Base-by-base conservation (phyloP, 2,888 invertebrate genomes). In the Nymphalis c-album region DNA sequence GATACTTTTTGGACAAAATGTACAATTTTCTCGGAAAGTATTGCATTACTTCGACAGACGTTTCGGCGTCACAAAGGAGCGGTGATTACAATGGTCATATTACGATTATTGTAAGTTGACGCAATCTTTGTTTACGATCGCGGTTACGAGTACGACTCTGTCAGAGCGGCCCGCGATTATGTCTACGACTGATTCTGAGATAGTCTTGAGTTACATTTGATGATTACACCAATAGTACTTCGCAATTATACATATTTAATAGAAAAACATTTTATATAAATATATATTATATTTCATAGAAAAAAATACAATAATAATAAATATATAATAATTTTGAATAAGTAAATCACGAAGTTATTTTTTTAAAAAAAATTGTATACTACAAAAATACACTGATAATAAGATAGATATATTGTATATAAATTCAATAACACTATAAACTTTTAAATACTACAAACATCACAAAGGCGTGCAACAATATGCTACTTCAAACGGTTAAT, bases 51-150 rank as follows among this genome's bases (percentile, higher is more conserved):
- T 13, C 17, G 58, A 48, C 61, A 71, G 65, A 67, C 65, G 20
- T 45, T 63, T 55, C 68, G 71, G 71, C 63, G 64, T 16, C 68
- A 71, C 71, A 73, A 73, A 73, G 70, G 47, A 45, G 31, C 31
- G 16, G 51, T 17, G 35, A 62, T 46, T n/a, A 68, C 69, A 66
- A 69, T 61, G 67, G 62, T 58, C 64, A 45, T 40, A 50, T 65
- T 64, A 50, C 51, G 22, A 20, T 22, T 65, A 51, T 60, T 58
- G 57, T 46, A 35, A 17, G 47, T 63, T 60, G 62, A 40, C 63
- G 53, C 60, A 63, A 72, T 72, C 71, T 66, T 55, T 31, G 65
- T 22, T 53, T 40, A 62, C 58, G 60, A 70, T 72, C 71, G 67
- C 64, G 59, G 64, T 64, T 7, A 7, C 20, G 47, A 17, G 7